Conservation (phyloP, 1,140 invertebrate genomes). For the Drosophila neocordata region DNA sequence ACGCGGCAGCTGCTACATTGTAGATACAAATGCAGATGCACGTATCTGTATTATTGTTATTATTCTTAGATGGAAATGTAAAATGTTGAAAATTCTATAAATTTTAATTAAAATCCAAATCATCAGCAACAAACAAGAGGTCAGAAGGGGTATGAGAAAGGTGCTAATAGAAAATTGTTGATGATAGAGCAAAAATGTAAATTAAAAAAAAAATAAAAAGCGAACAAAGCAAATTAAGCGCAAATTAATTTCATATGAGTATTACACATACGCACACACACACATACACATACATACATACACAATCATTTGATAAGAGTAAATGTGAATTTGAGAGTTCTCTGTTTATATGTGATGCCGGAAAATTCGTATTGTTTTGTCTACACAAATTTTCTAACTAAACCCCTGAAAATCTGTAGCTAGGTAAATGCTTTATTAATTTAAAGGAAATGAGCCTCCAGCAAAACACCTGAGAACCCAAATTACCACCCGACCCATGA, state of each 20-base stretch:
- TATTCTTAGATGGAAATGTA: neutral
- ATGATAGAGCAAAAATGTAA: slow-evolving; percentile 4
- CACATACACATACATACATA: neutral
- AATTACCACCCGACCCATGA: neutral
- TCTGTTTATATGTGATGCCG: too few species aligned
- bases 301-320: neutral
- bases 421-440: slow-evolving; percentile 7
- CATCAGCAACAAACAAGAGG: neutral
- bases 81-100: neutral
- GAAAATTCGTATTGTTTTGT: neutral
- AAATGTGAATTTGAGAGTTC: too few species aligned
- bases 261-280: neutral
- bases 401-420: neutral
- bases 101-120: slow-evolving; percentile 8
- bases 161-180: neutral
- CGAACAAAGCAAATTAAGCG: slow-evolving; percentile 3
- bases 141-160: neutral
- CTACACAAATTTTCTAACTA: slow-evolving; percentile 1
- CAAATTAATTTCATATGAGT: slow-evolving; percentile 1
- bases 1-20: neutral
- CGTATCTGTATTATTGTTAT: neutral
- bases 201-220: neutral
- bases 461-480: slow-evolving; percentile 5
- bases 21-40: neutral
- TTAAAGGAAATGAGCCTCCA: slow-evolving; percentile 4